Conservation (phyloP, 2,797 vertebrate species). For the Sebastes reedi region DNA sequence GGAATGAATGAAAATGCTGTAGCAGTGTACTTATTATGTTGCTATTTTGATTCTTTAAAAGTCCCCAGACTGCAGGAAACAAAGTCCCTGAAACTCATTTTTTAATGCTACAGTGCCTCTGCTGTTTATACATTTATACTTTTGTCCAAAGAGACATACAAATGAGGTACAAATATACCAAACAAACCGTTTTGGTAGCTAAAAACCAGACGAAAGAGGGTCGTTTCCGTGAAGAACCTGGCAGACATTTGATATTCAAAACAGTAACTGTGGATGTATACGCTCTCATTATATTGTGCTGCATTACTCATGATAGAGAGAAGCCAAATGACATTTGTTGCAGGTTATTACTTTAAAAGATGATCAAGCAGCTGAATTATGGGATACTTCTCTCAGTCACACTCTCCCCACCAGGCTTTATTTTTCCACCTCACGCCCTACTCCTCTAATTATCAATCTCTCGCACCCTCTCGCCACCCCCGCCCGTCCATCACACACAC, state of each 20-base stretch:
- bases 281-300: neutral
- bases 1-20: no score
- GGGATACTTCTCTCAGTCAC: neutral
- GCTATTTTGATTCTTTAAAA: no score
- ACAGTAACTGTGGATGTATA: neutral
- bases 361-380: neutral
- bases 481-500: neutral
- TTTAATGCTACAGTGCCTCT: no score
- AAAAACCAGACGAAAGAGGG: neutral
- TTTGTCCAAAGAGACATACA: neutral
- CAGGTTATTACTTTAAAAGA: neutral
- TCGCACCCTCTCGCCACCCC: neutral
- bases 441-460: constrained; percentile 27
- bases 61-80: no score
- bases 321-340: neutral
- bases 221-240: neutral
- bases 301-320: neutral
- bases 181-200: neutral
- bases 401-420: neutral
- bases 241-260: no score
- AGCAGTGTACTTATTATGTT: no score
- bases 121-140: no score
- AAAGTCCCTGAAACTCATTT: no score
- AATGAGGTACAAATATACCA: neutral
- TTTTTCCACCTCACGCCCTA: neutral